phyloP scores from a whole-genome alignment of 2,888 invertebrate species.

The Poecilus cupreus region DNA sequence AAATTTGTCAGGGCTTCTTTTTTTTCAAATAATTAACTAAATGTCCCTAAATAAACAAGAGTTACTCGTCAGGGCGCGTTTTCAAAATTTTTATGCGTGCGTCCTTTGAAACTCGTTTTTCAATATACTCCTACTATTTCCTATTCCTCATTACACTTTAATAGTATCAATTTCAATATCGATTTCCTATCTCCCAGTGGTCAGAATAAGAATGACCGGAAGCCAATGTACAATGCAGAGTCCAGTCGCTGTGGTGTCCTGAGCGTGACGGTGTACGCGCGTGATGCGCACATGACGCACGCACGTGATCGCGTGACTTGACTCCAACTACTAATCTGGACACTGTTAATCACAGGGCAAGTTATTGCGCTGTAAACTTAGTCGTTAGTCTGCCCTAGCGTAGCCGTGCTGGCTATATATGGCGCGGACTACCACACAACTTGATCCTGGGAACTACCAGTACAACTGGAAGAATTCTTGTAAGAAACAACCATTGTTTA shows the following conservation, averaged over 20 bases:
- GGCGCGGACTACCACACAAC: background rate
- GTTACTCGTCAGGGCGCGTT: too few species aligned
- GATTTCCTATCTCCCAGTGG: background rate
- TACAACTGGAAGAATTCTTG: conserved; percentile 3
- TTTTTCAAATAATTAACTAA: too few species aligned
- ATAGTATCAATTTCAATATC: conserved; percentile 13
- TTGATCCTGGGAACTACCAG: background rate
- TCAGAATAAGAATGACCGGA: background rate
- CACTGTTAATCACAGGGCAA: conserved; percentile 55
- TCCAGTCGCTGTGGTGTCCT: background rate
- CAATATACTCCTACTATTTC: too few species aligned
- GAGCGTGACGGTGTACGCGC: conserved; percentile 12
- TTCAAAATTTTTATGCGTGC: too few species aligned
- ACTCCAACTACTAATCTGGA: conserved; percentile 50
- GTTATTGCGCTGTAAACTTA: conserved; percentile 56
- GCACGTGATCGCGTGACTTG: conserved; percentile 49
- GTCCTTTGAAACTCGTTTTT: too few species aligned
- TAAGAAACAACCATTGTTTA: conserved; percentile 41
- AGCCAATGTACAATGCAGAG: conserved; percentile 1
- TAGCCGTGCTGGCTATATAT: background rate
- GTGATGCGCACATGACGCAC: conserved; percentile 25
- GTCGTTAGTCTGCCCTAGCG: conserved; percentile 34
- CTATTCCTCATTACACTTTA: too few species aligned
- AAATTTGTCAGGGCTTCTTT: too few species aligned
- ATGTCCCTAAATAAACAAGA: too few species aligned